A percentile compares a stretch with the other conserved stretches of the same genome.
Evolutionary conservation across 2,797 vertebrate species (phyloP).

Genomic region (Melanogrammus aeglefinus): DNA sequence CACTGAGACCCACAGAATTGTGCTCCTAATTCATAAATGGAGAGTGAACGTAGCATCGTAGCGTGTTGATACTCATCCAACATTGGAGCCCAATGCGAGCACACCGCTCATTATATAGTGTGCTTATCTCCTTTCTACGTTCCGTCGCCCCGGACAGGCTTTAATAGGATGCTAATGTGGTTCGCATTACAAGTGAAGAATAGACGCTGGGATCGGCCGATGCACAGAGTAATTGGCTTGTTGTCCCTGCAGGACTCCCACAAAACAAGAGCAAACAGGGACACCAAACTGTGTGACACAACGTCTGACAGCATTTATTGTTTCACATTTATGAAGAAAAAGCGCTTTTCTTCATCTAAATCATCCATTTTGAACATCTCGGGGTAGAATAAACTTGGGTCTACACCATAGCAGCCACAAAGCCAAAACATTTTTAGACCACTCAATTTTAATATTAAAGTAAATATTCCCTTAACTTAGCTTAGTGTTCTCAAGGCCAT

Average conservation of each 20-base stretch:
- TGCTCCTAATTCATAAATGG: background rate
- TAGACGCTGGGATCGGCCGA: constrained; percentile 46
- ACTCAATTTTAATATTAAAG: background rate
- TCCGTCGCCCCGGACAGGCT: constrained; percentile 43
- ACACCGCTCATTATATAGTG: constrained; percentile 47
- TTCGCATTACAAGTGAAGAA: constrained; percentile 60
- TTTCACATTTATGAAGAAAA: background rate
- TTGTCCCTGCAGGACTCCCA: constrained; percentile 34
- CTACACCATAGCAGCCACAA: background rate
- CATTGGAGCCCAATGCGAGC: constrained; percentile 41
- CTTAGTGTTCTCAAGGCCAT: background rate
- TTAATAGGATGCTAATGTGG: constrained; percentile 58
- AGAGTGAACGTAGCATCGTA: constrained; percentile 40
- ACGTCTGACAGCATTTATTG: constrained; percentile 11
- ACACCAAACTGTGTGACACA: constrained; percentile 27
- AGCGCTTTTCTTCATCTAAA: constrained; percentile 44
- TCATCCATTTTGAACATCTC: background rate
- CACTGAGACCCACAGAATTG: background rate
- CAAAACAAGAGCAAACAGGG: constrained; percentile 22
- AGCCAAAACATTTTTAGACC: background rate
- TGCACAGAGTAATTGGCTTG: constrained; percentile 45
- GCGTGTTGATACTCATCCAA: constrained; percentile 26
- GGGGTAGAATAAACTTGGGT: background rate
- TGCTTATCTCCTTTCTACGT: constrained; percentile 61
- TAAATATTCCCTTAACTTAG: no score